Evolutionary conservation across 2,888 invertebrate genomes (phyloP).

Genomic region (Crocallis elinguaria): DNA sequence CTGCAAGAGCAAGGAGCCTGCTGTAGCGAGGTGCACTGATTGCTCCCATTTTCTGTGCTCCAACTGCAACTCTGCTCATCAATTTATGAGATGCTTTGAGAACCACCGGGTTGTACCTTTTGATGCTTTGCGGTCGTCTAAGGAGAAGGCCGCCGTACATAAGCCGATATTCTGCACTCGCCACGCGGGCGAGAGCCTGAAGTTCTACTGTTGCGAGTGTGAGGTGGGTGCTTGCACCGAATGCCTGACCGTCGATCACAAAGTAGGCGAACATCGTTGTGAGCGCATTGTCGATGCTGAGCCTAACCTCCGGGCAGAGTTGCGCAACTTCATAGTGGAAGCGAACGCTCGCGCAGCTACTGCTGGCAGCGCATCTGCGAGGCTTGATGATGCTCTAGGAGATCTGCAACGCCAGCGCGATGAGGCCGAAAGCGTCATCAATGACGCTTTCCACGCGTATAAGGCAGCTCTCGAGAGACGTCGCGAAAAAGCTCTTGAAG

Average conservation of each 20-base stretch:
- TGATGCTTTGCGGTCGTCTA: slow-evolving; percentile 92
- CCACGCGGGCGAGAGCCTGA: slow-evolving; percentile 93
- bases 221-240: slow-evolving; percentile 94
- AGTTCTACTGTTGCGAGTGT: slow-evolving; percentile 95
- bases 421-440: slow-evolving; percentile 92
- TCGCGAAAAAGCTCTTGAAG: slow-evolving; percentile 89
- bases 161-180: slow-evolving; percentile 94
- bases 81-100: slow-evolving; percentile 98
- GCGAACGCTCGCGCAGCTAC: slow-evolving; percentile 90
- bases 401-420: slow-evolving; percentile 95
- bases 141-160: slow-evolving; percentile 93
- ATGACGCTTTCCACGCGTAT: slow-evolving; percentile 91
- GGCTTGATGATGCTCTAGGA: slow-evolving; percentile 91
- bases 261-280: slow-evolving; percentile 92
- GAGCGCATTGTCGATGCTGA: slow-evolving; percentile 93
- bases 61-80: slow-evolving; percentile 97
- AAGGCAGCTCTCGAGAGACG: slow-evolving; percentile 92
- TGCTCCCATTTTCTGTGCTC: slow-evolving; percentile 97
- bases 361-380: slow-evolving; percentile 90
- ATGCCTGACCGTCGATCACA: slow-evolving; percentile 93
- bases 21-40: slow-evolving; percentile 96
- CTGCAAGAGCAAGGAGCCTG: slow-evolving; percentile 97
- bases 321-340: slow-evolving; percentile 90
- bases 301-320: slow-evolving; percentile 90
- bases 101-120: slow-evolving; percentile 96